Conservation (phyloP, 37 sponge, comb jelly and placozoan genomes). For the Cliona cf. orientalis region DNA sequence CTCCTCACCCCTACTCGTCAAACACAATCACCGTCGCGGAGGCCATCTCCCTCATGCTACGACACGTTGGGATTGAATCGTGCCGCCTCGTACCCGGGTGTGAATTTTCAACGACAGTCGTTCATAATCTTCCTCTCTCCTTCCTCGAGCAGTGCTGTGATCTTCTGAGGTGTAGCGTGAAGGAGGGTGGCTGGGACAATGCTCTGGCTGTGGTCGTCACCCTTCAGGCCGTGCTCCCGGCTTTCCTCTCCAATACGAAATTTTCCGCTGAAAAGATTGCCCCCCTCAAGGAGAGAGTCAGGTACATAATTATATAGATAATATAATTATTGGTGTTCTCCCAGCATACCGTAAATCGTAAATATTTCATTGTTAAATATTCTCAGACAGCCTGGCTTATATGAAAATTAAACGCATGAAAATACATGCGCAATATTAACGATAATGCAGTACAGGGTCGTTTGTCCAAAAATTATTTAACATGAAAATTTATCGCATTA, state of each 20-base stretch:
- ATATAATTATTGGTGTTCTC: no score
- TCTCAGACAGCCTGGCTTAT: no score
- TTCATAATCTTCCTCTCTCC: conserved; percentile 43
- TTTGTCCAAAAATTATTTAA: no score
- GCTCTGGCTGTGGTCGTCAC: conserved; percentile 47
- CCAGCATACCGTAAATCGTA: no score
- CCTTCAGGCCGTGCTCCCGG: conserved; percentile 57
- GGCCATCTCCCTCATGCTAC: conserved; percentile 42
- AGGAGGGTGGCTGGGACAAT: conserved; percentile 41
- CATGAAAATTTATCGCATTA: no score
- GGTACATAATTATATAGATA: no score
- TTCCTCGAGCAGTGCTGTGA: conserved; percentile 64
- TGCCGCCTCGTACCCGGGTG: conserved; percentile 44
- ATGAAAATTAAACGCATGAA: no score
- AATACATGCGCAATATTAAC: no score
- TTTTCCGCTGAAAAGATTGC: conserved; percentile 4
- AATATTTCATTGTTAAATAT: no score
- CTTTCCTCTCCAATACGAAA: conserved; percentile 14
- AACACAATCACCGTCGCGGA: conserved; percentile 32
- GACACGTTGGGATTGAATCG: conserved; percentile 71
- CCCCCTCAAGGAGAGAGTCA: conserved; percentile 25
- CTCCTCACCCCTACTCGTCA: background rate
- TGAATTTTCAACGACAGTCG: conserved; percentile 19
- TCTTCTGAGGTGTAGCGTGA: conserved; percentile 39
- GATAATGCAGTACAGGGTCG: no score